phyloP scores from a whole-genome alignment of 2,113 vertebrate species.

The Synodontis membranacea region DNA sequence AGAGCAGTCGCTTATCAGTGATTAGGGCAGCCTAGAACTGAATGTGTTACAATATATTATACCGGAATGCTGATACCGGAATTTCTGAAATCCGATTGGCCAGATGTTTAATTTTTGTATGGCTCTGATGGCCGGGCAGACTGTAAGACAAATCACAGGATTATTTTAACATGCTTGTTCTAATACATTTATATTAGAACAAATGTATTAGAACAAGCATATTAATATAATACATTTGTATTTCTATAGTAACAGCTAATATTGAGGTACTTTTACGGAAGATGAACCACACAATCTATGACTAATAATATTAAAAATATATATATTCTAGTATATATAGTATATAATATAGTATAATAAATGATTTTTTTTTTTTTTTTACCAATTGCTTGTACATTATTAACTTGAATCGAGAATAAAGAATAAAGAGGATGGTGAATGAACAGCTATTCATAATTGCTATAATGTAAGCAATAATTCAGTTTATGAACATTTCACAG shows the following conservation, averaged over 20 bases:
- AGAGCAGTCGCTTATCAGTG: not conserved
- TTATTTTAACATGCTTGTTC: not conserved
- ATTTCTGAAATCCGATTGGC: not conserved
- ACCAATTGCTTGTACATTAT: not conserved
- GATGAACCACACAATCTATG: not conserved
- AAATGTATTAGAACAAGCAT: no score
- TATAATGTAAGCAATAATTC: not conserved
- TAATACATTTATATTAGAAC: no score
- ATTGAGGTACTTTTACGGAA: not conserved
- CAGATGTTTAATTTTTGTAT: not conserved
- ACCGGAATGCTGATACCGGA: not conserved
- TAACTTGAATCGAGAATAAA: not conserved
- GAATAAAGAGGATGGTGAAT: not conserved
- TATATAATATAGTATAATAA: no score
- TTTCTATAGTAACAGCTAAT: not conserved
- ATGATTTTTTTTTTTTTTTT: no score
- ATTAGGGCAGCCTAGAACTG: slow-evolving; percentile 24
- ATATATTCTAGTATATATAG: no score
- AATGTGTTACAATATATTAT: not conserved
- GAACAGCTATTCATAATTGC: not conserved
- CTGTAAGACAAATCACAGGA: not conserved
- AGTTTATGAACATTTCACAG: not conserved
- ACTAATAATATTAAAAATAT: not conserved
- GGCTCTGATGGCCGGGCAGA: not conserved
- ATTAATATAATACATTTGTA: no score